phyloP scores from a whole-genome alignment of 2,113 vertebrate genomes.

The Raja brachyura region DNA sequence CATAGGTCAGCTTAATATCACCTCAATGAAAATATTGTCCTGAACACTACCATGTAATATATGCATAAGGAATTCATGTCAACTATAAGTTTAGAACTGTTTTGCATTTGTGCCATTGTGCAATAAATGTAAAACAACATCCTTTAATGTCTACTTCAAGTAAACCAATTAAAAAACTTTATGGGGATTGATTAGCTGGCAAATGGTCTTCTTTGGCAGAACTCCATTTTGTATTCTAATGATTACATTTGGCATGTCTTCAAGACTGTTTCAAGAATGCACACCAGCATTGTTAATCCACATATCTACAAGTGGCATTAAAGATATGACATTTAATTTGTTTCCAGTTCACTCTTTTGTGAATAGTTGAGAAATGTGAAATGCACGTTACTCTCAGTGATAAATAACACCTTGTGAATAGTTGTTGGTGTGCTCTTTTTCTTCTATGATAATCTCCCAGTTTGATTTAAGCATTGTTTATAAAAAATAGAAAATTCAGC shows the following conservation, averaged over 20 bases:
- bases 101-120: constrained; percentile 9
- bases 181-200: constrained; percentile 18
- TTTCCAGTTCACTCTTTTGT: not conserved
- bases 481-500: not conserved
- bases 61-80: not conserved
- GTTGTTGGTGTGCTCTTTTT: not conserved
- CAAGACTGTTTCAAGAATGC: not conserved
- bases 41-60: not conserved
- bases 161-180: not conserved
- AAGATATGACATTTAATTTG: not conserved
- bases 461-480: not conserved
- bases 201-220: not conserved
- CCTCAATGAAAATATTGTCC: not conserved
- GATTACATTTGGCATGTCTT: constrained; percentile 10
- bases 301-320: not conserved
- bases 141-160: not conserved
- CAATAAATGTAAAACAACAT: not conserved
- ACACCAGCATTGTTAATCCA: not conserved
- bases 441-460: not conserved
- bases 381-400: not conserved
- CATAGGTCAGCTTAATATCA: not conserved
- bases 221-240: not conserved
- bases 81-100: not conserved
- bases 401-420: not conserved
- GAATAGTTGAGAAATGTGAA: not conserved